Base-by-base conservation (phyloP, 2,888 invertebrate species). In the Ischnura elegans region DNA sequence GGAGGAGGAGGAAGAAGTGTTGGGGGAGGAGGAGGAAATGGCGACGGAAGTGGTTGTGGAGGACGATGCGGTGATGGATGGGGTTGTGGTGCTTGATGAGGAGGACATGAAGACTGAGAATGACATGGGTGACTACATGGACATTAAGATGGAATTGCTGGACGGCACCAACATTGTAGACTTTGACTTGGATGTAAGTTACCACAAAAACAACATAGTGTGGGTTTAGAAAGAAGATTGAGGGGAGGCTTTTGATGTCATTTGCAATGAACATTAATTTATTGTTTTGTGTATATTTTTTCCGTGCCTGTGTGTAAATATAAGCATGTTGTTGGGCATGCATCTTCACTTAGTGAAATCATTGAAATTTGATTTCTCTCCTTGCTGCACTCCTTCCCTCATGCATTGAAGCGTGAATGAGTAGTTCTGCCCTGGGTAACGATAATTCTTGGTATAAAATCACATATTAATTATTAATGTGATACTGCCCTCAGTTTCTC, bases 121-220 rank as follows among this genome's bases (percentile, higher is more conserved):
- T 61, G 95, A 94, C 95, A 95, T 95, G 93, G 87, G 94, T 93
- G 94, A 95, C 94, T 93, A 87, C 76, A 87, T 93, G 66, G 93
- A 93, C 76, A 93, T 93, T 36, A 87, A 87, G 46, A 66, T 93
- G 66, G 93, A 93, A 21, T 42, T 87, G 87, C 93, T 93, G 93
- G 95, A 96, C 76, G 96, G 96, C n/a, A 94, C 94, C 55, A 94
- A 94, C 93, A 93, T 95, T 94, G 96, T 96, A 19, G 97, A 97
- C 94, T 97, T 96, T 94, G 97, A 97, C 95, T 97, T 97, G 94
- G 97, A 97, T 96, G 97, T 95, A 95, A 94, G 95, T 94, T 42
- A 45, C 43, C 61, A 76, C 43, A 46, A 86, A 94, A 87, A 61
- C 45, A 45, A 66, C 36, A 93, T 86, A 29, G 76, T 87, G 86